Percentiles rank a stretch among this genome's conserved stretches.
Evolutionary conservation across 2,797 vertebrate genomes (phyloP).

Genomic region (Halcyon smyrnensis): DNA sequence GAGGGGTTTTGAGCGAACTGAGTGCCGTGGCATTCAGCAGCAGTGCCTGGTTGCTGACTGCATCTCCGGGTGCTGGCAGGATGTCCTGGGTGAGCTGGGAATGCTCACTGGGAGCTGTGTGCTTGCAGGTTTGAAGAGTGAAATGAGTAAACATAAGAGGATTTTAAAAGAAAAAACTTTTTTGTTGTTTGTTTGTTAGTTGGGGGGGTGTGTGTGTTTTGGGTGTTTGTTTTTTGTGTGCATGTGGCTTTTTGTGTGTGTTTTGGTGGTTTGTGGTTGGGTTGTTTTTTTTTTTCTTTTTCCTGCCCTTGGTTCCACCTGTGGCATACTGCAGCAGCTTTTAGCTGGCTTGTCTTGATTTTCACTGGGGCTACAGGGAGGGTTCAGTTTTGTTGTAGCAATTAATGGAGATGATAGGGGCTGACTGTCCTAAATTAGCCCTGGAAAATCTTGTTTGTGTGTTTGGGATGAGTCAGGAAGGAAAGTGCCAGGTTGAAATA

Average conservation of each 20-base stretch:
- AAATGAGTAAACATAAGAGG: neutral
- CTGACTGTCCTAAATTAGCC: conserved; percentile 42
- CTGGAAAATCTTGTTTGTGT: conserved; percentile 59
- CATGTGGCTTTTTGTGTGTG: too few species aligned
- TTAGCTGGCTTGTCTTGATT: neutral
- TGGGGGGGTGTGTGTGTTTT: too few species aligned
- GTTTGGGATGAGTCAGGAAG: conserved; percentile 64
- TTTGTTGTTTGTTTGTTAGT: too few species aligned
- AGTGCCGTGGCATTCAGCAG: neutral
- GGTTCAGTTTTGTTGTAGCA: neutral
- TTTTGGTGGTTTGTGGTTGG: too few species aligned
- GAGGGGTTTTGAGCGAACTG: neutral
- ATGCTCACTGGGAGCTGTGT: neutral
- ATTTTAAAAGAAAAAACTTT: neutral
- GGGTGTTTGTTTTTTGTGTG: too few species aligned
- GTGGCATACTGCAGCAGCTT: neutral
- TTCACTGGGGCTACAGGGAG: neutral
- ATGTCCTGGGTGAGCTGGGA: neutral
- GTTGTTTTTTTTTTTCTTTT: too few species aligned
- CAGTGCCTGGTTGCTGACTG: neutral
- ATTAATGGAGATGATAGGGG: conserved; percentile 19
- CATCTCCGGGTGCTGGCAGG: rapidly evolving
- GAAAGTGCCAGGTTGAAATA: conserved; percentile 44
- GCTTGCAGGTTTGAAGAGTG: neutral
- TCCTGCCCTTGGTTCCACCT: neutral